Evolutionary conservation across 2,888 invertebrate genomes (phyloP).

Genomic region (Metopia argyrocephala): DNA sequence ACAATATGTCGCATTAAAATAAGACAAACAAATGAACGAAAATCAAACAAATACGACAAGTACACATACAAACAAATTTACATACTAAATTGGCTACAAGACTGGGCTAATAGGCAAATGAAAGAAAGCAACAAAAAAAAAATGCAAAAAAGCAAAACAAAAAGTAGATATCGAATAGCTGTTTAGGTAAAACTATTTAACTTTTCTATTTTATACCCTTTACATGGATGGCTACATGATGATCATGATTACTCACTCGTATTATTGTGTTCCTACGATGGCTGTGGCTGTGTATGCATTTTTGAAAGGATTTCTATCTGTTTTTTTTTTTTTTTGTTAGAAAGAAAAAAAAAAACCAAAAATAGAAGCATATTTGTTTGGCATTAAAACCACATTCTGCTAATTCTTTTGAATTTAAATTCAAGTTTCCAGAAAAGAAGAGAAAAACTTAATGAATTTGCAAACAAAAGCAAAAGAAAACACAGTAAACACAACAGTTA

Average conservation of each 20-base stretch:
- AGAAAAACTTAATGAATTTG: no score
- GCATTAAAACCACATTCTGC: slow-evolving; percentile 40
- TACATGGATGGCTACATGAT: slow-evolving; percentile 12
- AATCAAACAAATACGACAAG: slow-evolving; percentile 8
- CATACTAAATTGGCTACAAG: slow-evolving; percentile 57
- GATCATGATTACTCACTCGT: not conserved
- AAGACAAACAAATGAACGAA: slow-evolving; percentile 40
- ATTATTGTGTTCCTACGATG: not conserved
- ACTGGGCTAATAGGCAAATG: slow-evolving; percentile 16
- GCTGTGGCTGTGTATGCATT: not conserved
- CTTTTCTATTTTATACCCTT: slow-evolving; percentile 33
- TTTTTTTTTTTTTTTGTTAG: no score
- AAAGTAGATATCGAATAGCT: not conserved
- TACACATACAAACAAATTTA: slow-evolving; percentile 47
- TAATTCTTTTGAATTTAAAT: slow-evolving; percentile 52
- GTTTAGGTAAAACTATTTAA: slow-evolving; percentile 9
- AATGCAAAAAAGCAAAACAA: not conserved
- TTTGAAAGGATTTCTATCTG: not conserved
- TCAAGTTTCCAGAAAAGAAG: slow-evolving; percentile 27
- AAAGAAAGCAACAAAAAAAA: slow-evolving; percentile 8
- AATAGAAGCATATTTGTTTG: slow-evolving; percentile 24
- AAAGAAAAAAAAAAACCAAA: slow-evolving; percentile 9
- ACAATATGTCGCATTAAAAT: slow-evolving; percentile 58
- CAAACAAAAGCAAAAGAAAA: no score
- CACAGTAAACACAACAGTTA: no score